A percentile compares a stretch with the other conserved stretches of the same genome.
phyloP scores from a whole-genome alignment of 2,113 vertebrate genomes.

The Copsychus sechellarum region DNA sequence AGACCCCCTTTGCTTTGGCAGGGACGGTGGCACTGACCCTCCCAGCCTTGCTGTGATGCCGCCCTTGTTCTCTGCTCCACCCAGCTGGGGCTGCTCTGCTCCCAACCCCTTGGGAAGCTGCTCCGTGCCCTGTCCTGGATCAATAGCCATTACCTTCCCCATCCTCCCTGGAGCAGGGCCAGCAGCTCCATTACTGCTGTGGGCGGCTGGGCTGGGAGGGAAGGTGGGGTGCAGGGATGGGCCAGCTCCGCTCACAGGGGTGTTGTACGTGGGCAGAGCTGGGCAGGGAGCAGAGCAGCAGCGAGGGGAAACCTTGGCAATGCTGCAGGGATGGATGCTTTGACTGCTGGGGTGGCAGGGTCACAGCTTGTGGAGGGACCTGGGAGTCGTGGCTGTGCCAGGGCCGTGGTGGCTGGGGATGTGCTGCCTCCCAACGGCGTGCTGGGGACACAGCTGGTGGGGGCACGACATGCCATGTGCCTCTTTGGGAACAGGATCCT shows the following conservation, averaged over 20 bases:
- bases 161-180: conserved; percentile 31
- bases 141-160: conserved; percentile 51
- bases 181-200: conserved; percentile 52
- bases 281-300: not conserved
- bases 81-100: not conserved
- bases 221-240: not conserved
- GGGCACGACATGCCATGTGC: accelerated
- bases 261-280: not conserved
- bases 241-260: accelerated
- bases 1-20: not conserved
- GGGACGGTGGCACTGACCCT: accelerated
- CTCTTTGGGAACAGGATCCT: not conserved
- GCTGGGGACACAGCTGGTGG: not conserved
- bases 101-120: not conserved
- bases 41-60: not conserved
- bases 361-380: not conserved
- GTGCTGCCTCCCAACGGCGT: accelerated
- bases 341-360: accelerated
- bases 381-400: accelerated
- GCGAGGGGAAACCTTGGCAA: accelerated
- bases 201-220: not conserved
- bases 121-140: not conserved
- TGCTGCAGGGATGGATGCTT: not conserved
- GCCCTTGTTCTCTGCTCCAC: not conserved
- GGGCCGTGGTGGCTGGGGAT: accelerated